Base-by-base conservation (phyloP, 2,797 vertebrate species). In the Anguilla megastoma region DNA sequence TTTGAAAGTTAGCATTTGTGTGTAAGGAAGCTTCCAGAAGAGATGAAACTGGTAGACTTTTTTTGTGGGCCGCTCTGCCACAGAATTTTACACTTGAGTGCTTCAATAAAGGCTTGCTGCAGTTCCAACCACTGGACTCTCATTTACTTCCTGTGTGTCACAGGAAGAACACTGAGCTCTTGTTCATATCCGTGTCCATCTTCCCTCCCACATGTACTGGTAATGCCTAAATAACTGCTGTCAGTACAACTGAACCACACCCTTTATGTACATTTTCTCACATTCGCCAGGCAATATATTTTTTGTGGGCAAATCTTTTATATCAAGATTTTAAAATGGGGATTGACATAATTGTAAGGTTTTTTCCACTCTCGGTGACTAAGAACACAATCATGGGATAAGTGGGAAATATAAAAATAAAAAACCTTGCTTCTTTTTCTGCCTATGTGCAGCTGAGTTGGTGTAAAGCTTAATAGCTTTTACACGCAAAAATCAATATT, bases 81-180 rank as follows among this genome's bases (percentile, higher is more conserved):
- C 74, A 79, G 74, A 16, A 84, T 54, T 84, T 24, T 84, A 12
- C 50, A 84, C 27, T 84, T n/a, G 27, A 50, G 48, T 83, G 50
- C 45, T 83, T 83, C 80, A 84, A 84, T 84, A 84, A 84, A 84
- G 50, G 83, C 16, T 84, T 56, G n/a, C 10, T 56, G 52, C 24
- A 84, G 10, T 30, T 33, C 83, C 52, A 56, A 18, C 48, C 1
- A 27, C n/a, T 50, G 41, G 6, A n/a, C 21, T 18, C 30, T 18
- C 30, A 3, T 79, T 79, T 79, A 2, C 30, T 52, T 50, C 21
- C 14, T 9, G 16, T 76, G 10, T 48, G 41, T 48, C 18, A 50
- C 41, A 48, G 24, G 16, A 82, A 48, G 18, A 9, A 82, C 18
- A 50, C 41, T 18, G 66, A 30, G n/a, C 60, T n/a, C 60, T 2